Conservation (phyloP, 2,888 invertebrate genomes). For the Hymenopus coronatus region DNA sequence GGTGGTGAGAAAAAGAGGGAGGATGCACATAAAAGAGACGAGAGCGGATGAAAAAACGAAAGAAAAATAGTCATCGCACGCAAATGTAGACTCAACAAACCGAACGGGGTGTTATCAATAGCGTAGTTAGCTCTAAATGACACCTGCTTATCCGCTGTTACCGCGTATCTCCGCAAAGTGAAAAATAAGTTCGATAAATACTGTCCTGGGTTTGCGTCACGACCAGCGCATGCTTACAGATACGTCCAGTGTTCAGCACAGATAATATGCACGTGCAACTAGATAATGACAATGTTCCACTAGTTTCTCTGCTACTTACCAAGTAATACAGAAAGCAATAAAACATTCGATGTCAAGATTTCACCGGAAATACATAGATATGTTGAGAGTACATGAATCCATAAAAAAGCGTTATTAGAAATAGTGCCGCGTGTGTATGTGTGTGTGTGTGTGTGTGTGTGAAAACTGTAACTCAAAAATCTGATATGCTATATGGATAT, state of each 20-base stretch:
- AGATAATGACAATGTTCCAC: too few species aligned
- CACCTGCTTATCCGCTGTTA: background rate
- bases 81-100: background rate
- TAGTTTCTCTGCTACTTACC: too few species aligned
- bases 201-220: background rate
- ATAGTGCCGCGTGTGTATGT: too few species aligned
- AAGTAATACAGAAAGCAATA: too few species aligned
- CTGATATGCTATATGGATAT: too few species aligned
- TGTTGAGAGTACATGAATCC: too few species aligned
- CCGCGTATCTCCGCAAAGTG: background rate
- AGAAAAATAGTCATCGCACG: constrained; percentile 5
- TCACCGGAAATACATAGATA: too few species aligned
- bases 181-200: background rate
- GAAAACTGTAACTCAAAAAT: too few species aligned
- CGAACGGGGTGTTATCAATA: background rate
- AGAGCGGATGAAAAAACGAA: constrained; percentile 4
- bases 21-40: background rate
- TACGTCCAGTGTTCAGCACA: background rate
- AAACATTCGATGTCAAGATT: too few species aligned
- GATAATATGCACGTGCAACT: too few species aligned
- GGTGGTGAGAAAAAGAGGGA: background rate
- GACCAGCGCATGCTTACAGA: background rate
- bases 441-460: too few species aligned
- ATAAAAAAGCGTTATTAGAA: too few species aligned
- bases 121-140: background rate